Conservation (phyloP, 2,797 vertebrate species). For the Hoplostethus atlanticus region DNA sequence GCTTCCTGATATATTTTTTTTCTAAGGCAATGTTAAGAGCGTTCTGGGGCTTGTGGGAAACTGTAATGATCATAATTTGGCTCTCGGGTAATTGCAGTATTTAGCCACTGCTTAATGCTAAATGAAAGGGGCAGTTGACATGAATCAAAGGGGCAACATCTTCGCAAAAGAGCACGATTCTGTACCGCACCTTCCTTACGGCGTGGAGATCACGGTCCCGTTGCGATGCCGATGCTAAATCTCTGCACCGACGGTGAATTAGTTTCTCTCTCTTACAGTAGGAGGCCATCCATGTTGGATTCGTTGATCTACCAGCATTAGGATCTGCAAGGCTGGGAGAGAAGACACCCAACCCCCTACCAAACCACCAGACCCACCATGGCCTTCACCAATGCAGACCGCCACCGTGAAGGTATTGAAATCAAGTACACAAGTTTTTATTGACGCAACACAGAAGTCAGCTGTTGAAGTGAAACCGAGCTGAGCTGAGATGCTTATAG, state of each 20-base stretch:
- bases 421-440: background rate
- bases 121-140: no score
- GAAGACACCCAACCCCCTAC: conserved; percentile 13
- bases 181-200: no score
- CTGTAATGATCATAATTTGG: background rate
- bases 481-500: background rate
- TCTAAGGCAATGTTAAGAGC: no score
- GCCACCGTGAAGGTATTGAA: conserved; percentile 67
- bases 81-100: no score
- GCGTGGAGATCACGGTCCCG: no score
- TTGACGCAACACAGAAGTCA: background rate
- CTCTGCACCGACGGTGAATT: background rate
- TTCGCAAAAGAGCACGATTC: no score
- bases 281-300: conserved; percentile 40
- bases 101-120: no score
- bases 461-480: background rate
- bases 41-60: background rate
- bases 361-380: conserved; percentile 53
- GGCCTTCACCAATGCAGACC: conserved; percentile 74
- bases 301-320: conserved; percentile 16
- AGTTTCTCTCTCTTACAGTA: conserved; percentile 8
- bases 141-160: no score
- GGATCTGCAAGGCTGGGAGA: conserved; percentile 39
- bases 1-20: background rate
- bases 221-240: background rate